Base-by-base conservation (phyloP, 2,797 vertebrate species). In the Channa striata region DNA sequence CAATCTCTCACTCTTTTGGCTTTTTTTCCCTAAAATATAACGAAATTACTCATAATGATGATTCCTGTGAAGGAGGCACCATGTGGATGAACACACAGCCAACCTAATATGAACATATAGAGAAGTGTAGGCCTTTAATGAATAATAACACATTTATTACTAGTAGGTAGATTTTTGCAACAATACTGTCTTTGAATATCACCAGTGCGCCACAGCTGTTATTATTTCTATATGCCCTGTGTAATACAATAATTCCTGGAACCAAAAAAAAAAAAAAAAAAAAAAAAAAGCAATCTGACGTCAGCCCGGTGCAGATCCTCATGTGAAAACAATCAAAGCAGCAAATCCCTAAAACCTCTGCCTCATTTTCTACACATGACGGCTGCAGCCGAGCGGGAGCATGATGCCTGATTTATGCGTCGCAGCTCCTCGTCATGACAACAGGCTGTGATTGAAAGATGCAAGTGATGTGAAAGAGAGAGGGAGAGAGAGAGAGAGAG, bases 231-330 rank as follows among this genome's bases (percentile, higher is more conserved):
- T 30, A 16, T 62, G 51, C 1, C 17, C 39, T 53, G 23, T 69
- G 34, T 65, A 19, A 53, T 48, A 14, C 54, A 50, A 3, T 16
- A 9, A 53, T 51, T 48, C 30, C 40, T 68, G 64, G 54, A 65
- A 43, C 12, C 46, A 62, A 30, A 59, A 44, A 14, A 56, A 66
- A 36, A 61, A 50, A 36, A 36, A 43, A 67, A 68, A 47, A 60
- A 13, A 20, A n/a, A n/a, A n/a, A 20, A 17, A 16, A 16, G 34
- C 34, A 53, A 46, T 82, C 67, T 92, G 86, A 93, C 89, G 89
- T 91, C 91, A 93, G 66, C 37, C 30, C 74, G 70, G 87, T 90
- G 91, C 89, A 86, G 86, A 61, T 78, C 74, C 72, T 71, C 68
- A 66, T 72, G 52, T 69, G 44, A 61, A 73, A 81, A 46, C 66